These are phyloP conservation scores for Ormyrus labotus DNA, from an alignment of 2,888 invertebrate genomes.

Conservation along the genomic window DNA sequence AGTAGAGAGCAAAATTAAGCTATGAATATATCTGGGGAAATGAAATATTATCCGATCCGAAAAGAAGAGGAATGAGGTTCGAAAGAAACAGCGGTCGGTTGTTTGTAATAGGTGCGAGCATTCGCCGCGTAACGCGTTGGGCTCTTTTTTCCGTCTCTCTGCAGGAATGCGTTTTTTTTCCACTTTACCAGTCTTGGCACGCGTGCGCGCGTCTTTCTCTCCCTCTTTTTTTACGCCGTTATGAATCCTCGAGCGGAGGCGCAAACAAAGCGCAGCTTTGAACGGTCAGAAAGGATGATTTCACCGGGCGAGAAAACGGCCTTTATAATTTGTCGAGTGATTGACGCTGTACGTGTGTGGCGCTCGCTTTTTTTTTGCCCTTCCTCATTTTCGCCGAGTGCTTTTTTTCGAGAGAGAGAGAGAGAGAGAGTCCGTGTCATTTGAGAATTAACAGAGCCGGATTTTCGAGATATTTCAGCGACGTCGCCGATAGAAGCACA, in stretches of 20 bases:
- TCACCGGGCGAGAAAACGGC: slow-evolving; percentile 39
- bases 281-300: slow-evolving; percentile 39
- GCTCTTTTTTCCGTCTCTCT: slow-evolving; percentile 1
- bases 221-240: slow-evolving; percentile 40
- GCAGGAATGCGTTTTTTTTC: slow-evolving; percentile 8
- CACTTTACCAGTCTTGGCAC: slow-evolving; percentile 31
- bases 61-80: no score
- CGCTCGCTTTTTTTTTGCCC: slow-evolving; percentile 7
- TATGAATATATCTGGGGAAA: no score
- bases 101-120: no score
- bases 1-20: no score
- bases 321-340: slow-evolving; percentile 47
- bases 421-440: slow-evolving; percentile 4
- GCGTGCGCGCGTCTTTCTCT: slow-evolving; percentile 3
- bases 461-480: slow-evolving; percentile 40
- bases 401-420: background rate
- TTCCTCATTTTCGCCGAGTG: slow-evolving; percentile 37
- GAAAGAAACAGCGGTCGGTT: no score
- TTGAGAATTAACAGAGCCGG: slow-evolving; percentile 39
- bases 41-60: no score
- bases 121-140: background rate
- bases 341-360: slow-evolving; percentile 20
- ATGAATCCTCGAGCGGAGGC: slow-evolving; percentile 53
- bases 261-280: slow-evolving; percentile 51
- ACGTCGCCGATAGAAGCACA: slow-evolving; percentile 1